Evolutionary conservation across 2,888 invertebrate species (phyloP).

Genomic region (Isotomurus palustris): DNA sequence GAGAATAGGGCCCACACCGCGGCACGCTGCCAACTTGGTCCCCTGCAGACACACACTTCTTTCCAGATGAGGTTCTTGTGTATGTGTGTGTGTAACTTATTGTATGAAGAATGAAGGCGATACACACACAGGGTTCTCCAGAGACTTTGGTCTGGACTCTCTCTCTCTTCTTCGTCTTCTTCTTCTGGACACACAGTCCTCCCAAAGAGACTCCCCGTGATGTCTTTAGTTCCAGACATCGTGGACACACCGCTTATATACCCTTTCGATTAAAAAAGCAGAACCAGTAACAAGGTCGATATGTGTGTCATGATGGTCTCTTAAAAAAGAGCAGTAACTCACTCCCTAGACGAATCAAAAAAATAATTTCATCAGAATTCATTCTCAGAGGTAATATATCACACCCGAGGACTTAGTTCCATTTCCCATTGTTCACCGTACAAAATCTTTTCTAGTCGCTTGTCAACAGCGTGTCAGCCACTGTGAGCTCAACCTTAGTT

Average conservation of each 20-base stretch:
- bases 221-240: background rate
- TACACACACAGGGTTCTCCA: no score
- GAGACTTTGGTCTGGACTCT: no score
- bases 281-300: background rate
- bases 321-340: no score
- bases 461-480: slow-evolving; percentile 5
- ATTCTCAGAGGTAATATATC: slow-evolving; percentile 2
- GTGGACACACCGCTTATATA: background rate
- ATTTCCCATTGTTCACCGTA: background rate
- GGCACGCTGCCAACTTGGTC: slow-evolving; percentile 8
- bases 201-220: no score
- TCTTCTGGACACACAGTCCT: no score
- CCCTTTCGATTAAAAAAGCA: background rate
- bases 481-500: background rate
- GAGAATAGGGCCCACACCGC: background rate
- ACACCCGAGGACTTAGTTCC: background rate
- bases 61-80: no score
- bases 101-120: no score
- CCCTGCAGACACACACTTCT: slow-evolving; percentile 6
- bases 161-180: no score
- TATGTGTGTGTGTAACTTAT: no score
- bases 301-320: slow-evolving; percentile 3
- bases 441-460: slow-evolving; percentile 1
- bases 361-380: background rate
- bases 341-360: no score